Evolutionary conservation across 2,888 invertebrate genomes (phyloP), one percentile per base, ranked within the genome.

Genomic region (Drosophila fungiperda): DNA sequence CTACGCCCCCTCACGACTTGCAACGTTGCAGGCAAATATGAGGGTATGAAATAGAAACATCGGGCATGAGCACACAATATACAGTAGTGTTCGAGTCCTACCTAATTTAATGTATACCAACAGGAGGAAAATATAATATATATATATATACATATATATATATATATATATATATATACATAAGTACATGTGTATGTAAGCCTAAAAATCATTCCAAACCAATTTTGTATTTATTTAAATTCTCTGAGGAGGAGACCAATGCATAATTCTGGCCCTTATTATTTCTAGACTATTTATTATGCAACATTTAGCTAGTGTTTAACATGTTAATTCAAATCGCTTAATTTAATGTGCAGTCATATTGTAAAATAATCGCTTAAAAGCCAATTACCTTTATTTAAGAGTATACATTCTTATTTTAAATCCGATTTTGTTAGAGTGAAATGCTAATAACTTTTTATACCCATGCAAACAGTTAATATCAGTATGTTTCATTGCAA

Each of bases 11-110:
- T 35, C 33, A 38, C 40, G 50, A 50, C 57, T 29, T 40, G 50
- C 49, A 50, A 55, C 20, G 49, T n/a, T 55, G 40, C 40, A 49
- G 11, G 12, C 50, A 68, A 42, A 29, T n/a, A 57, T 50, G 67
- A 57, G 35, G 40, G 68, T 57, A 68, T 68, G 68, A 68, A 68
- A 68, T 57, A 68, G 57, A 68, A 68, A 35, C 49, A 50, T 32
- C 29, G 68, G 32, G 49, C 49, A 42, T 57, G 68, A 68, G 49
- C n/a, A 50, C 32, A 68, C 55, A 68, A 55, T 50, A 57, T 68
- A 15, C 4, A 2, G 23, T 45, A 23, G 17, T 61, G 17, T 40
- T 36, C 23, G 48, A 48, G 23, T 20, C 17, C 20, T n/a, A 33
- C 26, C 26, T 40, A 54, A 58, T 57, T 40, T 52, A 52, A 20